phyloP scores from a whole-genome alignment of 2,888 invertebrate genomes.

The Sympetrum striolatum region DNA sequence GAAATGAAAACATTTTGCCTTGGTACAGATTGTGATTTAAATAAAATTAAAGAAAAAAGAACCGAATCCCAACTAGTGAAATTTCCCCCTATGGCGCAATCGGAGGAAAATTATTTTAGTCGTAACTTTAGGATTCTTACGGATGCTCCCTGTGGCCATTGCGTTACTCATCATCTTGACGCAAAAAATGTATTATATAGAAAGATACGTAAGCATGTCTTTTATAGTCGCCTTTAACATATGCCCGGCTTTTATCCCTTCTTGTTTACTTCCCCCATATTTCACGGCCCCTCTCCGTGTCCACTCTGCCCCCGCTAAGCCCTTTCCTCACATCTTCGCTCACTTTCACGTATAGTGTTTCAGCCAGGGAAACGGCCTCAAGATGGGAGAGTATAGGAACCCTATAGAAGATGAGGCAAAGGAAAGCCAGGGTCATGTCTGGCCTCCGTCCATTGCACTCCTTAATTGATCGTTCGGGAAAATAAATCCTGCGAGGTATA shows the following conservation, averaged over 20 bases:
- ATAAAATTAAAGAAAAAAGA: too few species aligned
- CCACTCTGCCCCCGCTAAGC: neutral
- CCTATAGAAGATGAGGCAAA: neutral
- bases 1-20: too few species aligned
- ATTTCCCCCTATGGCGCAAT: too few species aligned
- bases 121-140: too few species aligned
- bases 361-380: neutral
- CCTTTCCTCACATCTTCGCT: neutral
- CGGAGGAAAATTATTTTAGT: too few species aligned
- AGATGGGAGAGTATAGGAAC: neutral
- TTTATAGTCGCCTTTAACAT: neutral
- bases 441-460: slow-evolving; percentile 31
- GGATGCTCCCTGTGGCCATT: too few species aligned
- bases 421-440: neutral
- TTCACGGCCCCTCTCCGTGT: neutral
- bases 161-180: too few species aligned
- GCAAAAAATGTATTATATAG: too few species aligned
- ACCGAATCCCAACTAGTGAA: too few species aligned
- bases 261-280: neutral
- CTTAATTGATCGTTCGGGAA: neutral
- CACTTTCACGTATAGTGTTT: neutral
- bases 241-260: neutral
- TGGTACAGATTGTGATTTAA: too few species aligned
- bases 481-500: neutral
- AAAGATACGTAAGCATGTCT: too few species aligned